Percentiles rank a stretch among this genome's conserved stretches.
Conservation (phyloP, 2,797 vertebrate genomes). For the Rhinichthys osculus region DNA sequence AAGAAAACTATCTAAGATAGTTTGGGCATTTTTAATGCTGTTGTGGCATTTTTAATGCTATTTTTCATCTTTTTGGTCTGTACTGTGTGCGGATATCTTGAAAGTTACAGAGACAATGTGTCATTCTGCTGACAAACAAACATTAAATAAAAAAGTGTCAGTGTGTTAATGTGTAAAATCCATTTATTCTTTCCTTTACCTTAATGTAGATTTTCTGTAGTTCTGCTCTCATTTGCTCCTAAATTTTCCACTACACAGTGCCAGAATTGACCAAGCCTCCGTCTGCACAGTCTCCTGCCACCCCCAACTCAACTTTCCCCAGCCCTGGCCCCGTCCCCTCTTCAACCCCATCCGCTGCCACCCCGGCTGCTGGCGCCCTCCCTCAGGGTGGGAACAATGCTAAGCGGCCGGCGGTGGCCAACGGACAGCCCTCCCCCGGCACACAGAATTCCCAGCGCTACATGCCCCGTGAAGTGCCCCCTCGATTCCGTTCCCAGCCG, state of each 20-base stretch:
- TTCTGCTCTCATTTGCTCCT: conserved; percentile 46
- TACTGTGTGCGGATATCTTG: background rate
- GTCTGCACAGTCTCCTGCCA: conserved; percentile 94
- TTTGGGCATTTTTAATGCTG: background rate
- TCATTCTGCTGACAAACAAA: background rate
- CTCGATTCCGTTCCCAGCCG: conserved; percentile 99
- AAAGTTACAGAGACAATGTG: background rate
- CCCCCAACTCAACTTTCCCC: conserved; percentile 91
- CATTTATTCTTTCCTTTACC: conserved; percentile 35
- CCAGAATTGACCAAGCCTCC: conserved; percentile 98
- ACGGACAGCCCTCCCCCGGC: conserved; percentile 97
- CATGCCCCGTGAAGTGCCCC: conserved; percentile 99
- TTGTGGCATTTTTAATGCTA: too few species aligned
- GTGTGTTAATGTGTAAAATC: background rate
- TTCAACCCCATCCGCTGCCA: conserved; percentile 85
- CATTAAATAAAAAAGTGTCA: background rate
- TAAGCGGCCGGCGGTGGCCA: conserved; percentile 99
- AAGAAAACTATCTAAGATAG: background rate
- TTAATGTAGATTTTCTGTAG: conserved; percentile 19
- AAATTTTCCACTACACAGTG: conserved; percentile 79
- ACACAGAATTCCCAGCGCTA: conserved; percentile 87
- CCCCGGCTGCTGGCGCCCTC: conserved; percentile 91
- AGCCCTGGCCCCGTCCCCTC: conserved; percentile 93
- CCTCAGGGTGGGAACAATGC: conserved; percentile 99
- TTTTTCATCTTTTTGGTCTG: background rate